Conservation (phyloP, 2,113 vertebrate species). For the Cercocebus atys region DNA sequence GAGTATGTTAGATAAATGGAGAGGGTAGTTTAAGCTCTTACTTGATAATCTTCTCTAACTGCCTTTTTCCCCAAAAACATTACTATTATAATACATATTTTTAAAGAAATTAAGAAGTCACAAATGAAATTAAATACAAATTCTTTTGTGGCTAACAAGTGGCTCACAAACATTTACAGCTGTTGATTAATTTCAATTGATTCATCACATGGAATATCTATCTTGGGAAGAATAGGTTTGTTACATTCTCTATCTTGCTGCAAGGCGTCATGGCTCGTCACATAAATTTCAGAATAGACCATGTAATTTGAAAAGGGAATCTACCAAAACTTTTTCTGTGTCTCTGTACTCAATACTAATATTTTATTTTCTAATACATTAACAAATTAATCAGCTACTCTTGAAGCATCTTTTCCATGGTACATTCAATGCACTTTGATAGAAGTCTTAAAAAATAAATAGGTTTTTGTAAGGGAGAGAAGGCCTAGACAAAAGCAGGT, state of each 20-base stretch:
- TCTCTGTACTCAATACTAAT: background rate
- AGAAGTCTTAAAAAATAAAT: background rate
- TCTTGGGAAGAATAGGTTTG: background rate
- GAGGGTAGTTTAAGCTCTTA: background rate
- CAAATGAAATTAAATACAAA: background rate
- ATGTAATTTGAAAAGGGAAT: background rate
- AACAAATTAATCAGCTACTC: background rate
- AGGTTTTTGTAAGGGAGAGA: background rate
- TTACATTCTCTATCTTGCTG: background rate
- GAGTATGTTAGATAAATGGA: background rate
- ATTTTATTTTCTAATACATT: background rate
- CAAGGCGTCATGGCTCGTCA: background rate
- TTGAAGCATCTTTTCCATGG: background rate
- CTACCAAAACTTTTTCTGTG: background rate
- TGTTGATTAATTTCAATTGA: background rate
- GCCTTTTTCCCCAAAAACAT: background rate
- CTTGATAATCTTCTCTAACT: background rate
- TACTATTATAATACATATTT: background rate
- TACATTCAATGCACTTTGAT: background rate
- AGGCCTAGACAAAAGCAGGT: background rate
- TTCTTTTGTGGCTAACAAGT: background rate
- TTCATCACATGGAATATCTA: background rate
- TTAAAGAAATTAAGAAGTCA: background rate
- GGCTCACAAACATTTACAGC: background rate
- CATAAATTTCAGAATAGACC: background rate